These are phyloP conservation scores for Zeuzera pyrina DNA, from an alignment of 2,888 invertebrate species.

Conservation along the genomic window DNA sequence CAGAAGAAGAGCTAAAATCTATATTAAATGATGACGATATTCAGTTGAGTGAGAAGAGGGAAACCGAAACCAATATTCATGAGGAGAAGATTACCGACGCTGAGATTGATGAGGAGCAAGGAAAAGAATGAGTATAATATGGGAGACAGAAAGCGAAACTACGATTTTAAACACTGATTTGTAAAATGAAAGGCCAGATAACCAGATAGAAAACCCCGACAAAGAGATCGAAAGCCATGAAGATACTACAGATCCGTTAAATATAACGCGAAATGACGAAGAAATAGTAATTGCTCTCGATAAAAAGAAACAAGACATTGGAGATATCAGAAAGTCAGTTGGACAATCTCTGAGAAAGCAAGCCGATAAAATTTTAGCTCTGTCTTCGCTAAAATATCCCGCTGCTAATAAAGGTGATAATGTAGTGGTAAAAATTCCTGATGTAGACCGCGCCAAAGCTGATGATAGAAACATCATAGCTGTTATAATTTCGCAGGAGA, in stretches of 20 bases:
- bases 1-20: neutral
- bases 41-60: neutral
- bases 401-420: conserved; percentile 1
- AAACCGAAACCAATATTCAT: neutral
- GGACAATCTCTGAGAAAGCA: neutral
- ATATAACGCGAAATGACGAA: no score
- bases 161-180: neutral
- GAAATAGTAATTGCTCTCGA: neutral
- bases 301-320: neutral
- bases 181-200: neutral
- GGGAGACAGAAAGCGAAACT: neutral
- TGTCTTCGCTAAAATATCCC: conserved; percentile 1
- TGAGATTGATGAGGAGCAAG: neutral
- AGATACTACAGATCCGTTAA: no score
- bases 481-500: conserved; percentile 1
- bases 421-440: neutral
- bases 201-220: neutral
- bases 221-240: neutral
- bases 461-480: conserved; percentile 1
- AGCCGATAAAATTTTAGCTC: conserved; percentile 1
- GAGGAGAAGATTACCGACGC: neutral
- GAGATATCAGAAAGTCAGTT: neutral
- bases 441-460: conserved; percentile 1
- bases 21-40: neutral
- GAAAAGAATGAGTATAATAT: neutral